Conservation (phyloP, 2,888 invertebrate species). For the Metacarcinus magister region DNA sequence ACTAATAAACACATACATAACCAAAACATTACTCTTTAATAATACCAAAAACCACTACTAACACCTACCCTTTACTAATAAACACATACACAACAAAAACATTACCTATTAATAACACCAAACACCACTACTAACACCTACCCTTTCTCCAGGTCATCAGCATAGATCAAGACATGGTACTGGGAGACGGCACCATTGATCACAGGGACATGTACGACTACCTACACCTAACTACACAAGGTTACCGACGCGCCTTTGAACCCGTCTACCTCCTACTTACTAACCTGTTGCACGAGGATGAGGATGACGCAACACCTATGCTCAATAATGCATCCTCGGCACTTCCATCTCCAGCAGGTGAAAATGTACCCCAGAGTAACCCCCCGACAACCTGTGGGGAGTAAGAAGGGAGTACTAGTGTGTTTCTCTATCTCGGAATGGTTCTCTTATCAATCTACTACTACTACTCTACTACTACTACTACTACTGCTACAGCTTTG, state of each 20-base stretch:
- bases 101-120: not conserved
- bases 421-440: too few species aligned
- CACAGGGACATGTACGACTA: constrained; percentile 97
- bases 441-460: not conserved
- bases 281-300: constrained; percentile 90
- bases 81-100: too few species aligned
- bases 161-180: constrained; percentile 76
- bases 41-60: not conserved
- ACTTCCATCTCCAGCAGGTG: constrained; percentile 68
- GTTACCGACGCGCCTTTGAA: constrained; percentile 94
- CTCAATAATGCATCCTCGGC: constrained; percentile 73
- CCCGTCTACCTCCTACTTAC: constrained; percentile 92
- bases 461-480: not conserved
- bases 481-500: too few species aligned
- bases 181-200: constrained; percentile 89
- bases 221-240: constrained; percentile 93
- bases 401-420: not conserved
- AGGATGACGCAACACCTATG: constrained; percentile 65
- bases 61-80: not conserved
- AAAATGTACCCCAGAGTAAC: not conserved
- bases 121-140: not conserved
- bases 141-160: constrained; percentile 74
- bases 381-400: not conserved
- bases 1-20: not conserved
- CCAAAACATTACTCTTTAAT: not conserved